Evolutionary conservation across 2,113 vertebrate genomes (phyloP).

Genomic region (Anarhynchus alexandrinus): DNA sequence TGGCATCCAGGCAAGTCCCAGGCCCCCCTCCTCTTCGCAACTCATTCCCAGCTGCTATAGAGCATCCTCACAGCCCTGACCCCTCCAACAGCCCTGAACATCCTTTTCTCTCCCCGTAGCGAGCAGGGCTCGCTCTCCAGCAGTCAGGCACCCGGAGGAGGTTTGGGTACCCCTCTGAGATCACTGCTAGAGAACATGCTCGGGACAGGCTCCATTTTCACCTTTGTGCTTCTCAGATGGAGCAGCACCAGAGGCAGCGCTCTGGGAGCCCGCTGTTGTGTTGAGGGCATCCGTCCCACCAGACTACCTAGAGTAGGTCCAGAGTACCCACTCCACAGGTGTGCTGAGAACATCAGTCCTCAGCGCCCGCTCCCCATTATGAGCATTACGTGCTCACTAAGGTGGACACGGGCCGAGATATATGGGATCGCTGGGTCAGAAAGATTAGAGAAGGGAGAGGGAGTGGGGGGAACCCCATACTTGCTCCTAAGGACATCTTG

Average conservation of each 20-base stretch:
- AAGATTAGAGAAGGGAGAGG: not conserved
- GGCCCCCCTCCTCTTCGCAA: no score
- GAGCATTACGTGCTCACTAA: no score
- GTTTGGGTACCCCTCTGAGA: not conserved
- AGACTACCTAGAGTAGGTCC: not conserved
- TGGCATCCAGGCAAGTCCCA: not conserved
- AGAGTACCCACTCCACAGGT: not conserved
- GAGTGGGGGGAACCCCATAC: not conserved
- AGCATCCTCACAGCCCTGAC: not conserved
- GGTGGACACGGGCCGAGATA: accelerated
- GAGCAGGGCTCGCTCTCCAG: not conserved
- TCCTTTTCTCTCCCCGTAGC: accelerated
- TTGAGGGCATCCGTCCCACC: not conserved
- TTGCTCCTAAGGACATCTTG: not conserved
- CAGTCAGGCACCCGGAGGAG: no score
- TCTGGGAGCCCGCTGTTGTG: accelerated
- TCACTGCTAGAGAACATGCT: not conserved
- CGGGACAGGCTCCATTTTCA: not conserved
- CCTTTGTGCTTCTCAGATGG: no score
- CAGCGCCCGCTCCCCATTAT: not conserved
- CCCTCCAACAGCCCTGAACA: not conserved
- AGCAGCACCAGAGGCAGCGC: not conserved
- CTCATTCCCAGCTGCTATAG: no score
- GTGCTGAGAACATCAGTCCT: not conserved
- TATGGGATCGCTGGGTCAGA: not conserved